Percentiles rank a stretch among this genome's conserved stretches.
Conservation (phyloP, 1,140 invertebrate species). For the Heterodera carotae region DNA sequence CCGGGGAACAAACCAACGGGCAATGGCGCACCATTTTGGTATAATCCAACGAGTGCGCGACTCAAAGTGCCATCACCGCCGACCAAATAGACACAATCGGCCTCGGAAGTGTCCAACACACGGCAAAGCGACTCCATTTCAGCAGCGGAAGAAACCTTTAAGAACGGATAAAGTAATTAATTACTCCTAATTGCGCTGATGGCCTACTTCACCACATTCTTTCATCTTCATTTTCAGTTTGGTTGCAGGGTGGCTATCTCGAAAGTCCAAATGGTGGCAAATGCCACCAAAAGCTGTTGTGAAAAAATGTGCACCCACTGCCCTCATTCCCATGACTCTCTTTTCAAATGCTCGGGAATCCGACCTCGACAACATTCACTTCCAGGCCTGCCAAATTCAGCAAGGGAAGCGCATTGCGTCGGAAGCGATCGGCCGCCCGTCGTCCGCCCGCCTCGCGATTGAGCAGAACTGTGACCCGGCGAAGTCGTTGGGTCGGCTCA, state of each 20-base stretch:
- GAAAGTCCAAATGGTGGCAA: no score
- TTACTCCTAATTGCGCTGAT: no score
- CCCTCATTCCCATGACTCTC: no score
- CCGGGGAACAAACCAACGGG: conserved; percentile 45
- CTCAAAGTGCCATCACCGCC: conserved; percentile 47
- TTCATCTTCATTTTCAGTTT: no score
- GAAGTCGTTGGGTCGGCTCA: conserved; percentile 18
- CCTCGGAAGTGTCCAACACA: conserved; percentile 35
- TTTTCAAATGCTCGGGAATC: no score
- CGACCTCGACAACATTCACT: conserved; percentile 42
- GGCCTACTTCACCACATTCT: no score
- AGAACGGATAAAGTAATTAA: neutral
- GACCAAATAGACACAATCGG: conserved; percentile 42
- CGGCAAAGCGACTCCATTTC: conserved; percentile 38
- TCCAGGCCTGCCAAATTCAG: conserved; percentile 43
- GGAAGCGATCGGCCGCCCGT: conserved; percentile 31
- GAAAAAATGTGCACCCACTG: conserved; percentile 3
- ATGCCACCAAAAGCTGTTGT: no score
- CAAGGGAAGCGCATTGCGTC: conserved; percentile 45
- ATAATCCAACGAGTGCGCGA: conserved; percentile 27
- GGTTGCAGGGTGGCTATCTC: no score
- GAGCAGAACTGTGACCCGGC: conserved; percentile 40
- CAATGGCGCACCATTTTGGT: conserved; percentile 21
- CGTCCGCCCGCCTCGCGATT: conserved; percentile 39
- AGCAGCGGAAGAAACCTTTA: conserved; percentile 28